Percentiles rank a stretch among this genome's conserved stretches.
Evolutionary conservation across 2,113 vertebrate species (phyloP).

Genomic region (Electrona antarctica): DNA sequence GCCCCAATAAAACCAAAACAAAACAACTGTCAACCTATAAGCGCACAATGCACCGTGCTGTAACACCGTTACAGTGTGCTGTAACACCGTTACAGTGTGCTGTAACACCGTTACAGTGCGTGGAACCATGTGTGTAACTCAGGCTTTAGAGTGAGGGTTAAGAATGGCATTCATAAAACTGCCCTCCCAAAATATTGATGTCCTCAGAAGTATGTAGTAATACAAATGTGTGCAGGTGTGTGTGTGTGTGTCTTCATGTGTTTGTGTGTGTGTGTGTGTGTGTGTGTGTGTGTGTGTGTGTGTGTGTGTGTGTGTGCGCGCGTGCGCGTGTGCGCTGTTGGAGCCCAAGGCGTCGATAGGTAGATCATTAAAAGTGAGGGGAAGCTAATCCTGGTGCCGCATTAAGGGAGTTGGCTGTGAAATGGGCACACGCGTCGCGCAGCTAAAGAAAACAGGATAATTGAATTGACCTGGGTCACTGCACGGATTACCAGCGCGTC

Average conservation of each 20-base stretch:
- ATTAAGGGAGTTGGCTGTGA: slow-evolving; percentile 83
- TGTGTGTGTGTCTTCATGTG: background rate
- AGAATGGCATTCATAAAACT: too few species aligned
- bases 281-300: slow-evolving; percentile 23
- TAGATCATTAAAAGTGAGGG: slow-evolving; percentile 86
- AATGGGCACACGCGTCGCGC: slow-evolving; percentile 81
- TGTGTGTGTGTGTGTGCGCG: background rate
- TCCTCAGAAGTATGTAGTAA: too few species aligned
- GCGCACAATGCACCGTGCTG: too few species aligned
- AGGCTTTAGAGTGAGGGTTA: too few species aligned
- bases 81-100: too few species aligned
- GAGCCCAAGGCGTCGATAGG: slow-evolving; percentile 77
- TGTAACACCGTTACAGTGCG: too few species aligned
- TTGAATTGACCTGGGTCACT: slow-evolving; percentile 84
- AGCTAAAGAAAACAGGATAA: slow-evolving; percentile 85
- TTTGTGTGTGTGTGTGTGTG: slow-evolving; percentile 15
- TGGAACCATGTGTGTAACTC: too few species aligned
- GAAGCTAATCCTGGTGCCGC: slow-evolving; percentile 82
- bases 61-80: too few species aligned
- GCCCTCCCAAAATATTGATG: too few species aligned
- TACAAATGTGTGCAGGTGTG: background rate
- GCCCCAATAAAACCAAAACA: too few species aligned
- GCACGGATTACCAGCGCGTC: slow-evolving; percentile 79
- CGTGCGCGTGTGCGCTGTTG: background rate
- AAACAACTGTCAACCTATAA: too few species aligned